phyloP scores from a whole-genome alignment of 23 tunicate species.

The Trididemnum miniatum region DNA sequence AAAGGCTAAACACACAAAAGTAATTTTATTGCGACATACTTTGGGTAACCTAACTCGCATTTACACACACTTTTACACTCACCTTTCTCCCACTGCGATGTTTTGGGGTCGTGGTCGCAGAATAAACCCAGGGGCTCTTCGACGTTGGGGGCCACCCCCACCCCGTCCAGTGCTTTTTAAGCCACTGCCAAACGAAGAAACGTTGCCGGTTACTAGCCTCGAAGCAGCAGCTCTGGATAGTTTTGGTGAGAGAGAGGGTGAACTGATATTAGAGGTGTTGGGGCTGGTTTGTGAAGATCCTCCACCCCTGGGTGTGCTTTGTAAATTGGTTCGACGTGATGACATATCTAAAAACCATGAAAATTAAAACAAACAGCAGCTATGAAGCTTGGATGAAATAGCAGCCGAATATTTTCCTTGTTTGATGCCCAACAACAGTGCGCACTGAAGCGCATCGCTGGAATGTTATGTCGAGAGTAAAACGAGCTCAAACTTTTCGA shows the following conservation, averaged over 20 bases:
- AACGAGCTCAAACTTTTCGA: too few relatives aligned
- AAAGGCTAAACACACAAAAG: conserved; percentile 41
- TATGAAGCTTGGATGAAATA: too few relatives aligned
- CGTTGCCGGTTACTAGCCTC: conserved; percentile 40
- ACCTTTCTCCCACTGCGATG: conserved; percentile 77
- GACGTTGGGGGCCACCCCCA: conserved; percentile 67
- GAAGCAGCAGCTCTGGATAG: conserved; percentile 58
- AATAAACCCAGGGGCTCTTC: conserved; percentile 92
- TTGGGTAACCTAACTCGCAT: too few relatives aligned
- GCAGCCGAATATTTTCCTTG: too few relatives aligned
- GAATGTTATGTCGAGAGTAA: too few relatives aligned
- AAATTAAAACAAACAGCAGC: too few relatives aligned
- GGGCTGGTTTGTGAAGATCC: conserved; percentile 49
- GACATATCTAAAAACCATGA: too few relatives aligned
- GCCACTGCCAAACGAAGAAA: not conserved
- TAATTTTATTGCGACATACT: too few relatives aligned
- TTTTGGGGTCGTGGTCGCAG: conserved; percentile 85
- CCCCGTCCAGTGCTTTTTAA: conserved; percentile 24
- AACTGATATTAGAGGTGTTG: conserved; percentile 63
- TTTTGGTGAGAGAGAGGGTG: conserved; percentile 81
- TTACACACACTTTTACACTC: too few relatives aligned
- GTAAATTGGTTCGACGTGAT: not conserved
- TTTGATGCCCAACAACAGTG: too few relatives aligned
- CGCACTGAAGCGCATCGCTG: too few relatives aligned
- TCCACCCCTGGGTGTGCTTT: not conserved